Conservation (phyloP, 2,797 vertebrate species). For the Paedocypris micromegethes region DNA sequence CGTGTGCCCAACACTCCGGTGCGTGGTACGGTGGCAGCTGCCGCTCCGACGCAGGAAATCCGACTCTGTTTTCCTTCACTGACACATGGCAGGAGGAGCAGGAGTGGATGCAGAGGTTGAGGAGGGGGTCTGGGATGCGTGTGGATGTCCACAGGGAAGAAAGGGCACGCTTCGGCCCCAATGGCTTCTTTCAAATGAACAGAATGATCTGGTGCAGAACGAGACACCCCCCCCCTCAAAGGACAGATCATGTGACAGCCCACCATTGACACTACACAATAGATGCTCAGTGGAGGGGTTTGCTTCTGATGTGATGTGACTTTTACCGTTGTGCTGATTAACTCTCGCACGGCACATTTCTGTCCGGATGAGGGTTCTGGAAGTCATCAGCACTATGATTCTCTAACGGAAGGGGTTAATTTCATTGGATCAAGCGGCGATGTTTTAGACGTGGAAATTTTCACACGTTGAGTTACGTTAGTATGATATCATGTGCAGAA, state of each 20-base stretch:
- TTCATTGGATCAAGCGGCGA: too few relatives aligned
- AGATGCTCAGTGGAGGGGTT: conserved; percentile 8
- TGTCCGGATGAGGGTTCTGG: neutral
- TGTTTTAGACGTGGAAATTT: too few relatives aligned
- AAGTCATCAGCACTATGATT: too few relatives aligned
- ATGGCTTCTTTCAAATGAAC: conserved; percentile 73
- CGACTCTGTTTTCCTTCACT: conserved; percentile 83
- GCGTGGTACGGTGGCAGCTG: conserved; percentile 81
- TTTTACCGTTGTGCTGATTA: conserved; percentile 8
- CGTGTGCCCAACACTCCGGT: conserved; percentile 54
- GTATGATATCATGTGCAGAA: too few relatives aligned
- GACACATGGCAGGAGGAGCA: conserved; percentile 58
- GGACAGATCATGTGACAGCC: conserved; percentile 19
- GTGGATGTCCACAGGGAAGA: conserved; percentile 15
- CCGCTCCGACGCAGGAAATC: conserved; percentile 79
- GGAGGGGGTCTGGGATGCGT: conserved; percentile 22
- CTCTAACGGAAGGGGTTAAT: too few relatives aligned
- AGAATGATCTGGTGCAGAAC: conserved; percentile 37
- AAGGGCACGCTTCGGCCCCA: conserved; percentile 62
- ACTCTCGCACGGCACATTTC: neutral
- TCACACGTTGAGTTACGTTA: too few relatives aligned
- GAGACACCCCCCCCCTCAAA: conserved; percentile 20
- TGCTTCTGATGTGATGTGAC: conserved; percentile 19
- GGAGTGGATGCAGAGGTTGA: conserved; percentile 17
- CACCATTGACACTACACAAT: conserved; percentile 30